Evolutionary conservation across 1,140 invertebrate species (phyloP), one percentile per base, ranked within the genome.

Genomic region (Penaeus japonicus): DNA sequence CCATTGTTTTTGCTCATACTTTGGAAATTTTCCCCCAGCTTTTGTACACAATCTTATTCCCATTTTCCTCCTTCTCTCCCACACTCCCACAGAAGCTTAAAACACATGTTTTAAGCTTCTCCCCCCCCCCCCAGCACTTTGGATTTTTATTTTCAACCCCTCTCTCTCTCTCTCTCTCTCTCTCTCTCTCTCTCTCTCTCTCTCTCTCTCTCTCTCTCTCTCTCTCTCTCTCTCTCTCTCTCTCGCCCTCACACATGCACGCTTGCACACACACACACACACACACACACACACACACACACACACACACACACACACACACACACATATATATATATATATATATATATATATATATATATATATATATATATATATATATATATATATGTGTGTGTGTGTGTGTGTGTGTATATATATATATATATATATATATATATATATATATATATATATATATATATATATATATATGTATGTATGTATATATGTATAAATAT

Each of bases 401-500:
- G 27, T 15, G 27, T 15, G 17, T 65, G 17, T 65, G 27, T 65
- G 27, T 65, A 65, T 65, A 65, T 65, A 65, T 65, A 65, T 65
- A 78, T 78, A 78, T 78, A 78, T 78, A 78, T 78, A 78, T 78
- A 35, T 78, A 78, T 39, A 39, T 39, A 39, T 7, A 39, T 7
- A 39, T 7, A 39, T 7, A 39, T 7, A 39, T 7, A 39, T 7
- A 39, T 7, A 39, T 7, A 39, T 7, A 39, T 7, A 39, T 7
- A 39, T 7, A 39, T 7, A 39, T 7, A 39, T 7, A 39, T 7
- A 65, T 12, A 65, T 12, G 12, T 12, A 65, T 12, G 12, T 12
- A 65, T 4, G 7, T 7, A 39, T 7, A 39, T 7, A 39, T 7
- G 7, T 7, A 39, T 7, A 39, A 2, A 39, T 7, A 39, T 7